Base-by-base conservation (phyloP, 2,113 vertebrate species). In the Notothenia rossii region DNA sequence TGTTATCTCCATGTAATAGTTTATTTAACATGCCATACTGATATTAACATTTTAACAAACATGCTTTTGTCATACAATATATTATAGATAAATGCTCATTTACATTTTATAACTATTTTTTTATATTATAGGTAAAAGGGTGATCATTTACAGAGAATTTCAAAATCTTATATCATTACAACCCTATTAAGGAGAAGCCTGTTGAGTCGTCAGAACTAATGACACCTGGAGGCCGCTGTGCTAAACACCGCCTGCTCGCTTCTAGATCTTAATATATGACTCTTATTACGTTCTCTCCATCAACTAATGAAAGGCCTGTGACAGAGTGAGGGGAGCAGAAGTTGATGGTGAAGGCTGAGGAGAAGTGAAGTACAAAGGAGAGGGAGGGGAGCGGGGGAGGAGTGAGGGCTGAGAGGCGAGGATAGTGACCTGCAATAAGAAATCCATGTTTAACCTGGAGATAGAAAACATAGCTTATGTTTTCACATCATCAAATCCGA, bases 281-380 rank as follows among this genome's bases (percentile, higher is more conserved):
- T 63, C 56, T 33, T 75, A 62, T 8, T 66, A 60, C 51, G 10
- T n/a, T 64, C 69, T 55, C n/a, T 62, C 58, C 25, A 15, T 63
- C 64, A 79, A 53, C 36, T 5, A 5, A 50, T 70, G 22, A 6
- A n/a, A 62, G 49, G 53, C 15, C 40, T 49, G 51, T 63, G 46
- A 71, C 22, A 49, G 49, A n/a, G 36, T 15, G 58, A 56, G 25
- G 43, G 61, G 20, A 54, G 68, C 49, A 11, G 29, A 78, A 71
- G 75, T 45, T 69, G 60, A 18, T 18, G 8, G 45, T 70, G 29
- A 72, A 61, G 5, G 63, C 63, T 68, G 74, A 75, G 63, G 36
- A 76, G 18, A 73, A 45, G 48, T 25, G n/a, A 50, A 43, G 55
- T 11, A 50, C 20, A 81, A 64, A 43, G 54, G 45, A 22, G 6